phyloP scores from a whole-genome alignment of 2,888 invertebrate species.

The Heliconius cydno region DNA sequence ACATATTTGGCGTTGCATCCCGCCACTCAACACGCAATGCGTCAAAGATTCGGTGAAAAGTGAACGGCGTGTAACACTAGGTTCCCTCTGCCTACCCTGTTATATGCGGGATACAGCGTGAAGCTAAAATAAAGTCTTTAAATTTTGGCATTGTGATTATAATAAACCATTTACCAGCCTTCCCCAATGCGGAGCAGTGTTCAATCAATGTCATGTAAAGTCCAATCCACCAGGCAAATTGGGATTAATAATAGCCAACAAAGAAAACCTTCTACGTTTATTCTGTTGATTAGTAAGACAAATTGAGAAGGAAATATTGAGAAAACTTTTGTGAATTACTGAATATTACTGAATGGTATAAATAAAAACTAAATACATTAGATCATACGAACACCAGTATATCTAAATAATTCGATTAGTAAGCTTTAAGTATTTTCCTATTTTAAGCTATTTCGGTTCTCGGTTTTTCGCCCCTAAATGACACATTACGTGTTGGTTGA shows the following conservation, averaged over 20 bases:
- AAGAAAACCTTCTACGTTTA: constrained; percentile 63
- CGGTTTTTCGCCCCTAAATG: too few species aligned
- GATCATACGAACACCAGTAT: too few species aligned
- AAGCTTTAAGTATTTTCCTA: too few species aligned
- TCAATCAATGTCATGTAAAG: constrained; percentile 66
- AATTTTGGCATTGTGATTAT: constrained; percentile 33
- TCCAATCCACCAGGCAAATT: constrained; percentile 60
- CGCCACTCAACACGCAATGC: too few species aligned
- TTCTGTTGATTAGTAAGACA: constrained; percentile 71
- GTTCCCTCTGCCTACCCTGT: too few species aligned
- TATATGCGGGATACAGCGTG: too few species aligned
- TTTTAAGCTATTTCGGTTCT: too few species aligned
- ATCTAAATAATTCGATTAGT: neutral
- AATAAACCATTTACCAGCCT: constrained; percentile 41
- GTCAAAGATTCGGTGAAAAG: too few species aligned
- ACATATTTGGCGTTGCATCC: too few species aligned
- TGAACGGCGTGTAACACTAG: too few species aligned
- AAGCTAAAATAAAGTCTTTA: too few species aligned
- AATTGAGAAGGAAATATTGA: constrained; percentile 59
- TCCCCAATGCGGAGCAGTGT: constrained; percentile 53
- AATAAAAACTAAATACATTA: neutral
- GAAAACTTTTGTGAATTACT: constrained; percentile 42
- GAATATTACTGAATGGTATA: neutral
- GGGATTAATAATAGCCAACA: constrained; percentile 73
- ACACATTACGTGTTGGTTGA: too few species aligned